These are phyloP conservation scores for Drosophila littoralis DNA, from an alignment of 1,140 invertebrate species.

Conservation along the genomic window DNA sequence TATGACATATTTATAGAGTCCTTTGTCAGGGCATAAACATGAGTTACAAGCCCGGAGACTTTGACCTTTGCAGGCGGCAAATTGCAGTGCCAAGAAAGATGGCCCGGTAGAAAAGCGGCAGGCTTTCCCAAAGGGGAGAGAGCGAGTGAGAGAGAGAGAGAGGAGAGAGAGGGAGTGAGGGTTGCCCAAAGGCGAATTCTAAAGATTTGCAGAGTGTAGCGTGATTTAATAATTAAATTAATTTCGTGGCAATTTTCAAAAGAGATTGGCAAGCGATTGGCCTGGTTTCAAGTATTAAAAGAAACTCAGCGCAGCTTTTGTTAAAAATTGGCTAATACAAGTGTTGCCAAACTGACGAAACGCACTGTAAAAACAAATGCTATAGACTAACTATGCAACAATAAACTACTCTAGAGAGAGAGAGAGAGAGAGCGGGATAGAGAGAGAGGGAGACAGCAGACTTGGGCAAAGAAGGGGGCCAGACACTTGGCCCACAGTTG, in stretches of 20 bases:
- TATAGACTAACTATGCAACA: too few relatives aligned
- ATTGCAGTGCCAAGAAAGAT: slow-evolving; percentile 9
- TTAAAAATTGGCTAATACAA: neutral
- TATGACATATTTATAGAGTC: neutral
- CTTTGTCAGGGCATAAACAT: slow-evolving; percentile 3
- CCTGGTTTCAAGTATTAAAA: neutral
- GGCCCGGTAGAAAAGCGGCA: neutral
- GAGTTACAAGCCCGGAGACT: slow-evolving; percentile 22
- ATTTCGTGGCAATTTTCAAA: neutral
- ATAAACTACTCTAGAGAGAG: too few relatives aligned
- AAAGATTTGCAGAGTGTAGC: too few relatives aligned
- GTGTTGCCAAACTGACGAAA: neutral
- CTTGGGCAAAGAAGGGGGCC: too few relatives aligned
- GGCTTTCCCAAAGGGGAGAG: neutral
- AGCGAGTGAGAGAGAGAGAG: neutral
- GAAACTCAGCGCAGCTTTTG: neutral
- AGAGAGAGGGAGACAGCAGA: too few relatives aligned
- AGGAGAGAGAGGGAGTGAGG: neutral
- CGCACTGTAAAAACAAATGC: neutral
- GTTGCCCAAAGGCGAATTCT: too few relatives aligned
- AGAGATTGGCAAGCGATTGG: neutral
- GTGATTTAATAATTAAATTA: too few relatives aligned
- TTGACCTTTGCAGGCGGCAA: slow-evolving; percentile 4
- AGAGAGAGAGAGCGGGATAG: too few relatives aligned
- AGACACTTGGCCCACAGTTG: too few relatives aligned